Percentiles rank a stretch among this genome's conserved stretches.
Conservation (phyloP, 2,113 vertebrate genomes). For the Pseudorasbora parva region DNA sequence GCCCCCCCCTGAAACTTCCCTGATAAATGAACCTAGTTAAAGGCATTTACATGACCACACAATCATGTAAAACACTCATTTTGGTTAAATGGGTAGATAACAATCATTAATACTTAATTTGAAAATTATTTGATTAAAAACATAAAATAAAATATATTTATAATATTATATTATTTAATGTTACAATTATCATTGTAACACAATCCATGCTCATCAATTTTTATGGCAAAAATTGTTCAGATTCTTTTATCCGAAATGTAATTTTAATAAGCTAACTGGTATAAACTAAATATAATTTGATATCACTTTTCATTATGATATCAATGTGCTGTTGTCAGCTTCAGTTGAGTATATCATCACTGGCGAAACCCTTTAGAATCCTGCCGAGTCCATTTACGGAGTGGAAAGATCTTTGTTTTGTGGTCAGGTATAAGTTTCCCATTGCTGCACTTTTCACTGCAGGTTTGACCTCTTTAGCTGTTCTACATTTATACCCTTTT, state of each 20-base stretch:
- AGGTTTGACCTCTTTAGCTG: slow-evolving; percentile 46
- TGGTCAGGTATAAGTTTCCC: slow-evolving; percentile 31
- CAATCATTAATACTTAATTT: neutral
- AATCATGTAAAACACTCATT: neutral
- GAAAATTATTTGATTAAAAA: neutral
- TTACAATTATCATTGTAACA: neutral
- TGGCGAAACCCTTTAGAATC: slow-evolving; percentile 7
- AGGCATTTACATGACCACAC: neutral
- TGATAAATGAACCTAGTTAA: neutral
- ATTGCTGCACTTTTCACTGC: slow-evolving; percentile 26
- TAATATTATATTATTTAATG: neutral
- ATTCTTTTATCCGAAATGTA: slow-evolving; percentile 2
- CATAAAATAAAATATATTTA: neutral
- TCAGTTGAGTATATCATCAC: neutral
- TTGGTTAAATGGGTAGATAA: neutral
- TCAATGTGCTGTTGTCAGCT: neutral
- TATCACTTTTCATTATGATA: neutral
- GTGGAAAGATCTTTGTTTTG: slow-evolving; percentile 18
- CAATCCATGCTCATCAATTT: neutral
- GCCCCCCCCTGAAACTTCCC: too few species aligned
- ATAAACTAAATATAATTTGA: slow-evolving; percentile 17
- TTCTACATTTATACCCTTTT: slow-evolving; percentile 43
- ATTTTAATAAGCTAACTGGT: neutral
- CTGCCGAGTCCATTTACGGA: neutral
- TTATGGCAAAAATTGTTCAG: neutral